A percentile compares a stretch with the other conserved stretches of the same genome.
Evolutionary conservation across 2,113 vertebrate genomes (phyloP).

Genomic region (Lonchura striata): DNA sequence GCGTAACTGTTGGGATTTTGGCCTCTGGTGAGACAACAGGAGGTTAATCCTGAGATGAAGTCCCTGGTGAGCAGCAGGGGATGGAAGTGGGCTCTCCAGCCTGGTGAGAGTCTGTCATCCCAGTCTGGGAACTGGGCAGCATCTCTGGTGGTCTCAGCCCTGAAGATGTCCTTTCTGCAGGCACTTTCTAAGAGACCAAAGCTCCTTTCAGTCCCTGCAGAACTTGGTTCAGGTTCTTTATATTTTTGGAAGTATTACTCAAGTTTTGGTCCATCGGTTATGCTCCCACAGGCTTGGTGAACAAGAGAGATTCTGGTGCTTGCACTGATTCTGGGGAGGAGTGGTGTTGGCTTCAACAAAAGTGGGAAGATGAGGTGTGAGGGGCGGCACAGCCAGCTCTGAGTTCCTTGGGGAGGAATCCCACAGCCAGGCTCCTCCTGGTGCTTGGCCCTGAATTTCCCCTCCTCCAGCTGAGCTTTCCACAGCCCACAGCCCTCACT

Average conservation of each 20-base stretch:
- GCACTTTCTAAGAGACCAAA: background rate
- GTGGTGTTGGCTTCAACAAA: background rate
- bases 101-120: background rate
- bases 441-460: fast-evolving
- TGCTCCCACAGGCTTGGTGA: background rate
- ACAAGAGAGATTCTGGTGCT: background rate
- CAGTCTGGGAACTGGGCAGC: background rate
- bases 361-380: fast-evolving
- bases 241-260: background rate
- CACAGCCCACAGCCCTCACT: background rate
- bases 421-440: background rate
- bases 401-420: background rate
- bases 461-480: background rate
- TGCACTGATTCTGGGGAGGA: background rate
- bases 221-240: background rate
- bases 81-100: background rate
- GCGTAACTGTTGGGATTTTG: background rate
- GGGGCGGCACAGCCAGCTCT: background rate
- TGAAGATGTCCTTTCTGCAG: background rate
- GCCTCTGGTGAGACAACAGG: background rate
- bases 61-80: background rate
- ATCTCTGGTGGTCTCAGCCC: background rate
- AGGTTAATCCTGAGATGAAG: background rate
- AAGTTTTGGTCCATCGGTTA: fast-evolving
- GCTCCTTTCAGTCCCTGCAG: background rate